These are phyloP conservation scores for Criorhina ranunculi DNA, from an alignment of 2,888 invertebrate species.

Conservation along the genomic window DNA sequence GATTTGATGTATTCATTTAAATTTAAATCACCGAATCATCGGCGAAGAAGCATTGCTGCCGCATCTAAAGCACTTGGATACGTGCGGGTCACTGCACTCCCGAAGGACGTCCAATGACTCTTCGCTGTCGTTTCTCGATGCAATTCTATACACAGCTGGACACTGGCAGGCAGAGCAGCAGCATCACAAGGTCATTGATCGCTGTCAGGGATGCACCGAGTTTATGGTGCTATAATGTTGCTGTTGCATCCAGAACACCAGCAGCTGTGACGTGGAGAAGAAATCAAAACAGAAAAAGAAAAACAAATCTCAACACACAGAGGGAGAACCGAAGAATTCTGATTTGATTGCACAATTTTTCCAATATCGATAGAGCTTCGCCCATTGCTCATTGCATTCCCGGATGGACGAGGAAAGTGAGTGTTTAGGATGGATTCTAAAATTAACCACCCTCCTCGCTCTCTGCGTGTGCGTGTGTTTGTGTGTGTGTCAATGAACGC, in stretches of 20 bases:
- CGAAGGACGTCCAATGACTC: conserved; percentile 75
- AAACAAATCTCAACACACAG: conserved; percentile 23
- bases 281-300: conserved; percentile 39
- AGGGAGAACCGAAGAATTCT: conserved; percentile 25
- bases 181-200: conserved; percentile 31
- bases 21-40: conserved; percentile 74
- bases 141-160: conserved; percentile 72
- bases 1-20: conserved; percentile 75
- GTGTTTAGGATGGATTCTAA: conserved; percentile 52
- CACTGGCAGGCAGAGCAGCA: conserved; percentile 38
- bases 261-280: conserved; percentile 20
- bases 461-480: background rate
- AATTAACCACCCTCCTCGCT: conserved; percentile 51
- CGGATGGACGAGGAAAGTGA: conserved; percentile 45
- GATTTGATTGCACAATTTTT: conserved; percentile 75
- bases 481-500: conserved; percentile 49
- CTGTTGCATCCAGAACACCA: conserved; percentile 58
- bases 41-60: conserved; percentile 55
- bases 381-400: conserved; percentile 8
- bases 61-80: conserved; percentile 46
- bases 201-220: conserved; percentile 31
- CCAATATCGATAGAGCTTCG: conserved; percentile 55
- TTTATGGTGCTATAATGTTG: conserved; percentile 33
- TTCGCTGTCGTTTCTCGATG: conserved; percentile 34
- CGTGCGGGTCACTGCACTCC: conserved; percentile 68